Conservation (phyloP, 2,888 invertebrate species). For the Bursaphelenchus okinawaensis region DNA sequence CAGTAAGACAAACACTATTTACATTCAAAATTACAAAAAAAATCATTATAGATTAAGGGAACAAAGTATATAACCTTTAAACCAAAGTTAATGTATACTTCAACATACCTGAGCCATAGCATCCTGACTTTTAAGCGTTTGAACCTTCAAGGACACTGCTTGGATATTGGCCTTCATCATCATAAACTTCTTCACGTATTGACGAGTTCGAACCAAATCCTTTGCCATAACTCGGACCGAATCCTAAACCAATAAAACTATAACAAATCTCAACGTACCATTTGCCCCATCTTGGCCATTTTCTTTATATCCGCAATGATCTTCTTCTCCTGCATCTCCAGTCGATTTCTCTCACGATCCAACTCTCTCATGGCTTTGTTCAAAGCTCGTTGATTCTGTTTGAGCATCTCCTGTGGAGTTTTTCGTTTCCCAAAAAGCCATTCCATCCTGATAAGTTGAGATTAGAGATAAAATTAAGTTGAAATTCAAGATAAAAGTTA, state of each 20-base stretch:
- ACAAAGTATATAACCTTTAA: neutral
- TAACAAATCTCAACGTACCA: constrained; percentile 66
- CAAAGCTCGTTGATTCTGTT: constrained; percentile 93
- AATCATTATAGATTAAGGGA: neutral
- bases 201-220: constrained; percentile 88
- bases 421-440: constrained; percentile 84
- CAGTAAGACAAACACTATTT: neutral
- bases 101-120: constrained; percentile 77
- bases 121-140: constrained; percentile 93
- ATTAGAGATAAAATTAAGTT: neutral
- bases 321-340: constrained; percentile 99
- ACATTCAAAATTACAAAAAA: neutral
- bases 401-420: constrained; percentile 93
- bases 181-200: constrained; percentile 94
- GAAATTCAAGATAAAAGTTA: too few species aligned
- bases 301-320: constrained; percentile 96
- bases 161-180: constrained; percentile 98
- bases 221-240: constrained; percentile 99
- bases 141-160: constrained; percentile 91
- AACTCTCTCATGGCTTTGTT: constrained; percentile 97
- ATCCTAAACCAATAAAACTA: constrained; percentile 66
- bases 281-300: constrained; percentile 96
- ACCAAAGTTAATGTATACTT: constrained; percentile 1
- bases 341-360: constrained; percentile 66
- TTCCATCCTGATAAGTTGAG: too few species aligned